These are phyloP conservation scores for Danaus chrysippus DNA, from an alignment of 2,888 invertebrate species.

Conservation along the genomic window DNA sequence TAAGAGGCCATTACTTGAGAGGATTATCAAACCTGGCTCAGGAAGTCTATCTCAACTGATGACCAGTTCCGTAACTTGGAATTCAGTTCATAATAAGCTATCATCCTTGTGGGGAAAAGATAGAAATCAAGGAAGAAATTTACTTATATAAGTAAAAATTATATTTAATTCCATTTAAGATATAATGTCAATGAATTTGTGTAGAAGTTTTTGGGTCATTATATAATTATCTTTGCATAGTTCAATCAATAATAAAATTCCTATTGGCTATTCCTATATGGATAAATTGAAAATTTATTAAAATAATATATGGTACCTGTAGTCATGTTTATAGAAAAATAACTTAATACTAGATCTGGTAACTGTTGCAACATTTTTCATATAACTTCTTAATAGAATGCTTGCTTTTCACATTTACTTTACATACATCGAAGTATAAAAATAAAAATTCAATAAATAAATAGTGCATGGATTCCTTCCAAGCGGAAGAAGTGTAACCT, in stretches of 20 bases:
- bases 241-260: background rate
- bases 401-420: too few species aligned
- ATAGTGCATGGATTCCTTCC: background rate
- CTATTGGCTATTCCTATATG: background rate
- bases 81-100: constrained; percentile 51
- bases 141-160: constrained; percentile 34
- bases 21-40: constrained; percentile 52
- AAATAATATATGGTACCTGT: too few species aligned
- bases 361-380: too few species aligned
- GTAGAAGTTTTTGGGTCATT: background rate
- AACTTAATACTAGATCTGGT: too few species aligned
- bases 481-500: too few species aligned
- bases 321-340: too few species aligned
- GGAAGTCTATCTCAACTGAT: constrained; percentile 53
- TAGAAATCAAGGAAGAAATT: constrained; percentile 47
- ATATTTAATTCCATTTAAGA: background rate
- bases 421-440: too few species aligned
- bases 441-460: background rate
- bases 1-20: constrained; percentile 79
- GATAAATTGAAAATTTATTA: too few species aligned
- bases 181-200: background rate
- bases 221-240: too few species aligned
- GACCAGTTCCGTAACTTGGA: constrained; percentile 55
- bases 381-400: too few species aligned
- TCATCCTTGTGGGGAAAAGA: constrained; percentile 49